Evolutionary conservation across 2,888 invertebrate species (phyloP), one percentile per base, ranked within the genome.

Genomic region (Rhodophaea formosa): DNA sequence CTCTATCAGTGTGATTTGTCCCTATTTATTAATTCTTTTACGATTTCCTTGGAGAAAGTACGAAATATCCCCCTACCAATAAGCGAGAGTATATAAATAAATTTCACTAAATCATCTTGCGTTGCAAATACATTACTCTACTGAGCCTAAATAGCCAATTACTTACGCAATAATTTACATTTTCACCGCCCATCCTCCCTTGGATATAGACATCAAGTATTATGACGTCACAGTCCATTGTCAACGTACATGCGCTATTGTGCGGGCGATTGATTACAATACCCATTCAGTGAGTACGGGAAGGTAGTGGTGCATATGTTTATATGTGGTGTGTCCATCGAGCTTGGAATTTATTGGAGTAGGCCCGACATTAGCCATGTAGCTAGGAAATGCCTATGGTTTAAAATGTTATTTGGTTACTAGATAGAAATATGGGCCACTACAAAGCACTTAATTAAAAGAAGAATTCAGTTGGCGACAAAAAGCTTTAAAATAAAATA

Each of bases 231-330:
- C 23, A 53, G 53, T 3, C 51, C 35, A 53, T 53, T 53, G 53
- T 43, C 39, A 51, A 51, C 39, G 51, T 17, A 35, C 51, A 17
- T 51, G 35, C 42, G 29, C 53, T 53, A 53, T 53, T 53, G 43
- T 53, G 10, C 15, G 53, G 43, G 12, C 53, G 43, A 53, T 53
- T 53, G 53, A 53, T 53, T 53, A 53, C 53, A 53, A 53, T 53
- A 51, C 51, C 35, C 35, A 39, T 51, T 51, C 51, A 51, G 35
- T n/a, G 51, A 39, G 35, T 29, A 29, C 39, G 16, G 23, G 8
- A 10, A 17, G 51, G 35, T 39, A 51, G 51, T 51, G 51, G 15
- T 39, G 8, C 32, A 17, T 12, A 8, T 23, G 23, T 51, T 39
- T 35, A 35, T 10, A 51, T 51, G 35, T 51, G 35, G 51, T 51